phyloP scores from a whole-genome alignment of 2,888 invertebrate genomes.

The Philereme transversata region DNA sequence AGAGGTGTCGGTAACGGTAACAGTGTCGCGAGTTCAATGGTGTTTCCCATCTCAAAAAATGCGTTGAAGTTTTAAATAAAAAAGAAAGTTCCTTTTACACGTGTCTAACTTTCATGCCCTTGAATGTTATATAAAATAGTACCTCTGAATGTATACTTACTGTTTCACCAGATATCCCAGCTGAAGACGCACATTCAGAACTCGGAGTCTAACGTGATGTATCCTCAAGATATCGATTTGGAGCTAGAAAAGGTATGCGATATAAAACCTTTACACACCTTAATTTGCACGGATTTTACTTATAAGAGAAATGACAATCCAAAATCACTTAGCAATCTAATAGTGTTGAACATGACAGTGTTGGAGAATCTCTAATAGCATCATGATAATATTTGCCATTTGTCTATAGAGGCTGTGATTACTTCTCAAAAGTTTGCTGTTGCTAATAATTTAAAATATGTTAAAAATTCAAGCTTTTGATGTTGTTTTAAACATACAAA shows the following conservation, averaged over 20 bases:
- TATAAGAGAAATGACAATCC: slow-evolving; percentile 1
- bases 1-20: too few species aligned
- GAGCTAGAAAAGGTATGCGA: slow-evolving; percentile 75
- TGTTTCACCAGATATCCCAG: slow-evolving; percentile 67
- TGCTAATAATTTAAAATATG: not conserved
- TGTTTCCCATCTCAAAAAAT: too few species aligned
- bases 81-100: too few species aligned
- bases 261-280: not conserved
- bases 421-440: slow-evolving; percentile 2
- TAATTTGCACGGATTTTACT: not conserved
- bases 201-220: slow-evolving; percentile 73
- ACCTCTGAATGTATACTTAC: too few species aligned
- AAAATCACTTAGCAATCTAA: not conserved
- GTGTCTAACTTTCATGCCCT: not conserved
- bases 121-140: too few species aligned
- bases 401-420: too few species aligned
- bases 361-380: not conserved
- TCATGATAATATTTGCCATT: not conserved
- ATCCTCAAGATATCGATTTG: slow-evolving; percentile 82
- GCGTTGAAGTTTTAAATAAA: too few species aligned
- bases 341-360: not conserved
- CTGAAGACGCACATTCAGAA: slow-evolving; percentile 82
- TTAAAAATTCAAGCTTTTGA: slow-evolving; percentile 18
- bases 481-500: slow-evolving; percentile 16
- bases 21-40: too few species aligned